These are phyloP conservation scores for Platysternon megacephalum DNA, from an alignment of 2,113 vertebrate genomes.

Conservation along the genomic window DNA sequence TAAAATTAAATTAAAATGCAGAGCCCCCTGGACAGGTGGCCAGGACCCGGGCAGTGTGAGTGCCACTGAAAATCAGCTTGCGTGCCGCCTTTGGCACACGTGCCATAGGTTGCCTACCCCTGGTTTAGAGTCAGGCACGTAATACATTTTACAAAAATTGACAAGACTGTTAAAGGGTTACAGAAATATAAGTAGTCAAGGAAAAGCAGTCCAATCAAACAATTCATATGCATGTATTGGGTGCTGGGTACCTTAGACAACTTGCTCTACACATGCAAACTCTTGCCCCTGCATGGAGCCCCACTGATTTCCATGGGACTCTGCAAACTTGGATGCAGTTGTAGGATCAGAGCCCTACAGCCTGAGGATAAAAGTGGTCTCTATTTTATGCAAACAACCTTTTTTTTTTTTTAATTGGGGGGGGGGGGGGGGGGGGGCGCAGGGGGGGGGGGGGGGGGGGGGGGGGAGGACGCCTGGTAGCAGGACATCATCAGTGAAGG, in stretches of 20 bases:
- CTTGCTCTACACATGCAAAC: neutral
- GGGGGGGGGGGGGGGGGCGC: neutral
- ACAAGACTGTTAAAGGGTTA: neutral
- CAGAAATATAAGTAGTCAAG: neutral
- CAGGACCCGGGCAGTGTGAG: too few species aligned
- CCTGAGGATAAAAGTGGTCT: neutral
- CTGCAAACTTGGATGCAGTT: neutral
- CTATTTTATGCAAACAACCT: neutral
- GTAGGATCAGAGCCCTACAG: neutral
- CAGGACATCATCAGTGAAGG: slow-evolving; percentile 65
- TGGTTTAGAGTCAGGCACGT: neutral
- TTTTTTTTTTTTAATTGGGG: too few species aligned
- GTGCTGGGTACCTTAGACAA: neutral
- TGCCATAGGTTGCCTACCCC: too few species aligned
- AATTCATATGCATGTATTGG: fast-evolving
- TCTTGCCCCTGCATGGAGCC: neutral
- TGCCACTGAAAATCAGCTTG: too few species aligned
- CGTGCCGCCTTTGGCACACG: too few species aligned
- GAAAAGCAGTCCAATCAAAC: neutral
- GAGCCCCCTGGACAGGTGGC: too few species aligned
- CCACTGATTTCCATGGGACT: neutral
- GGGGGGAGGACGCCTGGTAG: neutral
- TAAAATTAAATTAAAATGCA: too few species aligned
- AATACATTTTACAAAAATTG: neutral
- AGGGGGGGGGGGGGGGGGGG: neutral